Percentiles rank a stretch among this genome's conserved stretches.
Conservation (phyloP, 1,140 invertebrate species). For the Planococcus citri region DNA sequence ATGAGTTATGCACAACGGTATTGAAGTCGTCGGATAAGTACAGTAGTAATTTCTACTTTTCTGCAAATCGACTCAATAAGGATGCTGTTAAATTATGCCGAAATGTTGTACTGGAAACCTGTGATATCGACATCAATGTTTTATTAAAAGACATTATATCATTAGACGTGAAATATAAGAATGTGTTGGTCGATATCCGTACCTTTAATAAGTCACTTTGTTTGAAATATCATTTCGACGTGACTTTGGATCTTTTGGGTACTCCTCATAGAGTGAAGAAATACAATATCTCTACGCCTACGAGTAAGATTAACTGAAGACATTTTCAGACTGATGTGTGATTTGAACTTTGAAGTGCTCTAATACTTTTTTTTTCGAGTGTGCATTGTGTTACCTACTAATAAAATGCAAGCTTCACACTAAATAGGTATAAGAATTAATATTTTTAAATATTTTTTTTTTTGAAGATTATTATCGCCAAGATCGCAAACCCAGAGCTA, state of each 20-base stretch:
- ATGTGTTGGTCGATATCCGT: conserved; percentile 52
- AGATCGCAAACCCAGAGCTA: not conserved
- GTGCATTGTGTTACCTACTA: too few relatives aligned
- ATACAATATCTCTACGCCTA: conserved; percentile 13
- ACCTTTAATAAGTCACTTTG: conserved; percentile 58
- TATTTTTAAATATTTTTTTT: conserved; percentile 16
- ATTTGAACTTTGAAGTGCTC: not conserved
- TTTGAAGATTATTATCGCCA: not conserved
- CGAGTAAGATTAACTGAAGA: conserved; percentile 25
- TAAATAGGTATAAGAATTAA: too few relatives aligned
- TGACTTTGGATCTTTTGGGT: conserved; percentile 50
- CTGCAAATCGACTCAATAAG: conserved; percentile 37
- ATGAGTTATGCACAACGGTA: conserved; percentile 57
- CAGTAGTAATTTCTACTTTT: conserved; percentile 30
- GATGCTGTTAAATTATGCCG: conserved; percentile 49
- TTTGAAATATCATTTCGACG: conserved; percentile 56
- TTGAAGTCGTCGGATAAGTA: conserved; percentile 27
- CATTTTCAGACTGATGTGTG: not conserved
- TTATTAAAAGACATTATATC: conserved; percentile 51
- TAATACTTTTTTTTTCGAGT: not conserved
- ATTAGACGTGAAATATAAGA: conserved; percentile 50
- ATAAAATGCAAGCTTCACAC: too few relatives aligned
- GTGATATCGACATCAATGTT: conserved; percentile 54
- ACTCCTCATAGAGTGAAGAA: conserved; percentile 36
- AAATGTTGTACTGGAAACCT: conserved; percentile 52